Evolutionary conservation across 2,113 vertebrate species (phyloP), one percentile per base, ranked within the genome.

Genomic region (Platichthys flesus): DNA sequence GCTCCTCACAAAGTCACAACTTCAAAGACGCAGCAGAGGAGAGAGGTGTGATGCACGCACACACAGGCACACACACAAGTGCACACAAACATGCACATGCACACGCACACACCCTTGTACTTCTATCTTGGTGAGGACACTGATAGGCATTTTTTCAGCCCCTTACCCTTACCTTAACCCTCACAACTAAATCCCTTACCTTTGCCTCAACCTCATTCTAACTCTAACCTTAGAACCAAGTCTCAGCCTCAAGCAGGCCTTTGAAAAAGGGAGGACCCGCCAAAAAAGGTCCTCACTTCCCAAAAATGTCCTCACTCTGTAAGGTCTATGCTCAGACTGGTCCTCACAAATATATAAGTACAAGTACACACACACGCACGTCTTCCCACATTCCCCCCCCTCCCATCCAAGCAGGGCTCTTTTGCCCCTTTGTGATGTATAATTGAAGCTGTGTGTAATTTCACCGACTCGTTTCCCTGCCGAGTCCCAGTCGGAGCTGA

Each of bases 11-110:
- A 88, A 91, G 90, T 91, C 90, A 83, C 74, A 79, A 80, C 88
- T 89, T 90, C 90, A 92, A 91, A 92, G 91, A 88, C 88, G 81
- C 83, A 87, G 79, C 77, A 87, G 79, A 71, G 68, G 64, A 59
- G 0, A 78, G 63, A 45, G 74, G 76, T 49, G n/a, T 49, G 31
- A 42, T 51, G 59, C 77, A 62, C 76, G 57, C 56, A 52, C 68
- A 66, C 55, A 67, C 62, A 55, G 35, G 59, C 71, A 55, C 76
- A 64, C 56, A 52, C 61, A 66, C 49, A 67, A 58, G 6, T 31
- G 5, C 31, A 31, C 31, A 6, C 31, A 31, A 31, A 31, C 31
- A 31, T 8, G 31, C 31, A 31, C 28, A 31, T 31, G 28, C 26
- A 28, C 28, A 28, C 28, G 4, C 28, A 62, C 76, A 67, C 62